Percentiles rank a stretch among this genome's conserved stretches.
Evolutionary conservation across 2,113 vertebrate species (phyloP).

Genomic region (Ciconia maguari): DNA sequence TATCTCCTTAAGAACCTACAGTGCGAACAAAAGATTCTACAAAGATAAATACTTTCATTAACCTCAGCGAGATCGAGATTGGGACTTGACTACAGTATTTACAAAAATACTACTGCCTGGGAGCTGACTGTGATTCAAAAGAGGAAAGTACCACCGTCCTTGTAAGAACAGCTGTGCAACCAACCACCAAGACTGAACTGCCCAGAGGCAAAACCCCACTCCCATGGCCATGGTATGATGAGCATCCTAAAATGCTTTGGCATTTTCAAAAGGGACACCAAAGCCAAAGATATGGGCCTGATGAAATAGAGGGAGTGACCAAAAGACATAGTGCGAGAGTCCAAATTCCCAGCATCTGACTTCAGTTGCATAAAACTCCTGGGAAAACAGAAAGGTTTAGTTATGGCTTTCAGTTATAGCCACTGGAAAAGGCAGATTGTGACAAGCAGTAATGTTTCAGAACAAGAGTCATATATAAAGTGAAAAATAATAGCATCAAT

Average conservation of each 20-base stretch:
- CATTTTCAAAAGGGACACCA: background rate
- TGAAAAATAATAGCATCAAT: slow-evolving; percentile 5
- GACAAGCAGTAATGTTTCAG: background rate
- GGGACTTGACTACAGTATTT: background rate
- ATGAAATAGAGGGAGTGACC: background rate
- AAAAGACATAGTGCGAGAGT: background rate
- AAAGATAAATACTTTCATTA: background rate
- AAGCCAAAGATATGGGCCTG: background rate
- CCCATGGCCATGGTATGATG: background rate
- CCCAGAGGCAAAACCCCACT: background rate
- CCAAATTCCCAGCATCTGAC: background rate
- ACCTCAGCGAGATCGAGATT: background rate
- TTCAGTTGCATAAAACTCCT: background rate
- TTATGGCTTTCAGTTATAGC: background rate
- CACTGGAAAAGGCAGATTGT: background rate
- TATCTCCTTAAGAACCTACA: background rate
- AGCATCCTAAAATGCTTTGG: background rate
- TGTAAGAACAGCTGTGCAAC: slow-evolving; percentile 3
- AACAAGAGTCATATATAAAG: background rate
- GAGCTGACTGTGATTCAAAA: background rate
- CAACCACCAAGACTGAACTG: background rate
- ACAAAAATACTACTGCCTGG: background rate
- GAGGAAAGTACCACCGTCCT: background rate
- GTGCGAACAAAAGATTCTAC: background rate
- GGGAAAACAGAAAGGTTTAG: background rate